Base-by-base conservation (phyloP, 2,797 vertebrate genomes). In the Scolopax bukidnonensis region DNA sequence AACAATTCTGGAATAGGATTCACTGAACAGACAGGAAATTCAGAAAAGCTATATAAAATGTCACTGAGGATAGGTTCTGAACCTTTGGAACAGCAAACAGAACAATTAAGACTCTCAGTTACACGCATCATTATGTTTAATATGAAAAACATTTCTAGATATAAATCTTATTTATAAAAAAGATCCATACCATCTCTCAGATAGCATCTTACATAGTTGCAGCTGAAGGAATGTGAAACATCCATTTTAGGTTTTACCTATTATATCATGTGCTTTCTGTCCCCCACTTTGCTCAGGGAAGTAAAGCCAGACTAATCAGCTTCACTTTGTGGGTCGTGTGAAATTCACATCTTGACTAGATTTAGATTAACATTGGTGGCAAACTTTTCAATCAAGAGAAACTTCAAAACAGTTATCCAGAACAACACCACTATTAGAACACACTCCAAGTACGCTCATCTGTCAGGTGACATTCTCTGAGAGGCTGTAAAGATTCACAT, bases 191-290 rank as follows among this genome's bases (percentile, higher is more conserved):
- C 73, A 73, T 74, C 69, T 87, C 87, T 79, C 83, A 92, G 93
- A 96, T 71, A 95, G 68, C 73, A 93, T 90, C 95, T 95, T 73
- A 91, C 63, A 93, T 24, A 82, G 76, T n/a, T 95, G 83, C 77
- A 97, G 68, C 67, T 69, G 83, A 92, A 96, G 63, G 90, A 96
- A 96, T 75, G 61, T 16, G 54, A 96, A 97, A 85, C 30, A 94
- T 20, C 18, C 75, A 95, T 86, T 96, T 89, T 69, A 85, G 41
- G 30, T 95, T 93, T 89, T 76, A 95, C 73, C 61, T 80, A 65
- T 78, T 65, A 59, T 27, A 84, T 4, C 8, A 3, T 25, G 36
- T 16, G 43, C n/a, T 80, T 93, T 94, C 76, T 78, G 54, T 47
- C 36, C 82, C 74, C 65, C 10, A 4, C 51, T 89, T 54, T 51